Evolutionary conservation across 2,113 vertebrate genomes (phyloP).

Genomic region (Cavia aperea): DNA sequence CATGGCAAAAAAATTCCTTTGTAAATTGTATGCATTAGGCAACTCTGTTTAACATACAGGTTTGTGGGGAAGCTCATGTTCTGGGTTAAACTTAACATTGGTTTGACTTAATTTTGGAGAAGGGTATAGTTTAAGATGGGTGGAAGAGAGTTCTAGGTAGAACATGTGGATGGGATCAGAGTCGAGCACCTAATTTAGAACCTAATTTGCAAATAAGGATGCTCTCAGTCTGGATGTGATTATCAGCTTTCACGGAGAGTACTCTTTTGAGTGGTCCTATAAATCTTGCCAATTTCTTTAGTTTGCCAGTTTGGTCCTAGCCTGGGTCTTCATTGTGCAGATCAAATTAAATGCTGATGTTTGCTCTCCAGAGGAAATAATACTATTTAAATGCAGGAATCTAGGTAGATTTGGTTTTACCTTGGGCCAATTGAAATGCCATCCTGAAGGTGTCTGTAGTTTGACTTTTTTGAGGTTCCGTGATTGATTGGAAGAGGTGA

Average conservation of each 20-base stretch:
- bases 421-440: background rate
- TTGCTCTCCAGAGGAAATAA: background rate
- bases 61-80: background rate
- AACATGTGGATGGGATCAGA: background rate
- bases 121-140: background rate
- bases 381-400: background rate
- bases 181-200: background rate
- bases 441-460: background rate
- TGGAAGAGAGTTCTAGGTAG: background rate
- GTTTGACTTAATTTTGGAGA: background rate
- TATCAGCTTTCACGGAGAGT: background rate
- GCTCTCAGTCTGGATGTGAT: background rate
- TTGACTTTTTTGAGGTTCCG: background rate
- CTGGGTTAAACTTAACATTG: background rate
- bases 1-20: background rate
- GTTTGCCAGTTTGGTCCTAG: background rate
- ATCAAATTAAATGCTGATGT: background rate
- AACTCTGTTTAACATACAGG: background rate
- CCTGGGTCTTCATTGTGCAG: background rate
- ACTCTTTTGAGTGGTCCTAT: too few species aligned
- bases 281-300: background rate
- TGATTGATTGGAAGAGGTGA: background rate
- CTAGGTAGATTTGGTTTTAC: background rate
- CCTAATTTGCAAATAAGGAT: background rate
- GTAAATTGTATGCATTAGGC: background rate